Conservation (phyloP, 2,113 vertebrate species). For the Stigmatopora argus region DNA sequence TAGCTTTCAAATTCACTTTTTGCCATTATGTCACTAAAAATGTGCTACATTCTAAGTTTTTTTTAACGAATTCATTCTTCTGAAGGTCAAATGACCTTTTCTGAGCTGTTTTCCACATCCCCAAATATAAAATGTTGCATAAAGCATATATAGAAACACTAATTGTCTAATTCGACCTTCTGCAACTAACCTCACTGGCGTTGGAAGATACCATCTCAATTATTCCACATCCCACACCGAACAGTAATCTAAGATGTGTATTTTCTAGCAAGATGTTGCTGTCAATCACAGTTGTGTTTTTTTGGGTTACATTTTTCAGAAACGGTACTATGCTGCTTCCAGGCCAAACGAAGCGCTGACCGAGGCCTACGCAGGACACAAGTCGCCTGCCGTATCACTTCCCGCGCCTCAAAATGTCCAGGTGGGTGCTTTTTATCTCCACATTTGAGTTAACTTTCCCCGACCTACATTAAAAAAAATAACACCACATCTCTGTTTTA, state of each 20-base stretch:
- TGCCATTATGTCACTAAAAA: neutral
- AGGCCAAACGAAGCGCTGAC: conserved; percentile 48
- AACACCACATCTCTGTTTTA: conserved; percentile 46
- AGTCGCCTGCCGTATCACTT: conserved; percentile 12
- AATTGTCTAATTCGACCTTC: neutral
- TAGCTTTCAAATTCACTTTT: neutral
- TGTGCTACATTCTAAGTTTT: neutral
- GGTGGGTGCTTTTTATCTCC: conserved; percentile 25
- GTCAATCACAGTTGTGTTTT: neutral
- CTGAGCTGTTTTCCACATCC: neutral
- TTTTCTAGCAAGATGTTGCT: neutral
- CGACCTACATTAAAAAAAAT: neutral
- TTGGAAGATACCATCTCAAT: neutral
- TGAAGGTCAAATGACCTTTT: conserved; percentile 49
- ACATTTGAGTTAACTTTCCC: neutral
- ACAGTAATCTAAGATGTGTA: neutral
- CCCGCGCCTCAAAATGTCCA: conserved; percentile 57
- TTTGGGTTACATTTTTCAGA: conserved; percentile 33
- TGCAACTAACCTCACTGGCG: neutral
- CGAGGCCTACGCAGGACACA: conserved; percentile 34
- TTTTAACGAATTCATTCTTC: neutral
- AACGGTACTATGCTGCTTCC: conserved; percentile 59
- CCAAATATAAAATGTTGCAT: neutral
- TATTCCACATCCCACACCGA: neutral
- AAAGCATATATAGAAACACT: neutral